Base-by-base conservation (phyloP, 1,140 invertebrate species). In the Coptotermes formosanus region DNA sequence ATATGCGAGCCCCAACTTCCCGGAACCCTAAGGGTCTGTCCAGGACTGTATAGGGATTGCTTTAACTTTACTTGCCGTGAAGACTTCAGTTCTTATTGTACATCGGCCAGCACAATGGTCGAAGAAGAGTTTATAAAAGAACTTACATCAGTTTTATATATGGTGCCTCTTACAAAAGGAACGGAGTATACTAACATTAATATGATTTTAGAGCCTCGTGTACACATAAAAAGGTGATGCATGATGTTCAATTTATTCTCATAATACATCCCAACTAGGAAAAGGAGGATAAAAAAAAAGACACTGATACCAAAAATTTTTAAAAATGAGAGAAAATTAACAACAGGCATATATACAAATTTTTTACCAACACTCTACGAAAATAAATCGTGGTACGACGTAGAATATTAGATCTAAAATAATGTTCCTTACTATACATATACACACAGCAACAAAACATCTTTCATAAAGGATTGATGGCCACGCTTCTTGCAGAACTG, bases 181-280 rank as follows among this genome's bases (percentile, higher is more conserved):
- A 45, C 48, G n/a, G 83, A 84, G 48, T 84, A n/a, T 84, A 84
- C 83, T 45, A 75, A 84, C 83, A 84, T 84, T 84, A 84, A 84
- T 84, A 84, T 84, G 83, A 84, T 84, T 84, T 84, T 84, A 84
- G 83, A 45, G 44, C 44, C 30, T 30, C 83, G 83, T 84, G 52
- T 84, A 59, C 83, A 52, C 52, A 84, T 52, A 52, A 84, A 52
- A 45, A 52, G 44, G 83, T 59, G 83, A 84, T 84, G 83, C 83
- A 84, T 84, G 83, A 84, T 84, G 83, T 9, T 59, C 83, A 84
- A 84, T 84, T 84, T 84, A 84, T 84, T 84, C 52, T 84, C 83
- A 84, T 84, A 52, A 84, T 84, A 84, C 52, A 84, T 75, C 64
- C 64, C 64, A 75, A 75, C 64, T 75, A n/a, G 64, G 64, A 75